Evolutionary conservation across 2,113 vertebrate species (phyloP), one percentile per base, ranked within the genome.

Genomic region (Carassius auratus): DNA sequence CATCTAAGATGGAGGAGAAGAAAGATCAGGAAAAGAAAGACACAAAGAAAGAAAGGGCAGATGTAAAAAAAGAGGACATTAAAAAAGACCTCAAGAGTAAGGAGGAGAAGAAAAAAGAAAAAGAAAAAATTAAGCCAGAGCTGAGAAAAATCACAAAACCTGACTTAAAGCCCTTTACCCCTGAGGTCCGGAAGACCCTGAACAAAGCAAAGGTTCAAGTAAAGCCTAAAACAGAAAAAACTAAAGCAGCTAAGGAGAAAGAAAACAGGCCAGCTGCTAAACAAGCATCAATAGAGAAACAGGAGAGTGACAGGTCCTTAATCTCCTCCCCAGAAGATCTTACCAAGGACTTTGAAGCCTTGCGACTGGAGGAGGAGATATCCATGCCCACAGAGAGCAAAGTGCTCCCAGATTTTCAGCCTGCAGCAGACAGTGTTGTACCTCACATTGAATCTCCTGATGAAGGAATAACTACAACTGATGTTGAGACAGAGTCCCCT

Each of bases 321-420:
- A 91, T 97, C 19, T 99, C 98, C 64, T 98, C 98, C 8, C 98
- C 98, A 6, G 98, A 99, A 90, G 98, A 99, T 89, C 96, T 99
- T 59, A 98, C 97, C 7, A 96, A 97, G 88, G 97, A 99, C 92
- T 99, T 99, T 90, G 97, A 99, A 93, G 96, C 96, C 79, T 89
- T 99, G 88, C 97, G 95, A 90, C 91, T 83, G 6, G 81, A 91
- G 3, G 96, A 98, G 84, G 96, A 97, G 90, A 89, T 91, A 59
- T 90, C 61, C 69, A 89, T 88, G 52, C 80, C 80, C n/a, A 48
- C 87, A 78, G 74, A 86, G 62, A 90, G 90, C 23, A 6, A 57
- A 42, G 73, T 73, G 9, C 76, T 45, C 55, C 84, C 87, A 76
- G 77, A 77, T 87, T 87, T 88, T 9, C 84, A 77, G 23, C 45